Percentiles rank a stretch among this genome's conserved stretches.
phyloP scores from a whole-genome alignment of 2,797 vertebrate genomes.

The Ispidina lecontei region DNA sequence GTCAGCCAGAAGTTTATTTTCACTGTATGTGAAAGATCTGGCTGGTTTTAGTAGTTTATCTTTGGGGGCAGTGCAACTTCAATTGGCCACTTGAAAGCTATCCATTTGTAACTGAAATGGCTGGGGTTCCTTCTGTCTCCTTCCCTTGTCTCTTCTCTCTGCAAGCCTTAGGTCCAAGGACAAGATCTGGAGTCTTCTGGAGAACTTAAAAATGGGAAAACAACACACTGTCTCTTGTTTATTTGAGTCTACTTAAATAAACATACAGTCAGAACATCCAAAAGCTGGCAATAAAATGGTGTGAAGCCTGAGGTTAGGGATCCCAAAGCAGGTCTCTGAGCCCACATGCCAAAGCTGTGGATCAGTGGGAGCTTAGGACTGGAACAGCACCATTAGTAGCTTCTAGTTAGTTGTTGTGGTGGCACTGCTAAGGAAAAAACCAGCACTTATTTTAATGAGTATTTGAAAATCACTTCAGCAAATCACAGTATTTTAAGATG shows the following conservation, averaged over 20 bases:
- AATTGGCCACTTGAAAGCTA: not conserved
- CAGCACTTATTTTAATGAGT: not conserved
- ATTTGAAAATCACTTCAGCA: not conserved
- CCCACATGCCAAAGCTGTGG: not conserved
- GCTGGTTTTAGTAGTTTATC: not conserved
- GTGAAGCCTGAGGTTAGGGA: not conserved
- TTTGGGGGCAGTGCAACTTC: not conserved
- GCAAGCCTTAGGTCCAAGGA: not conserved
- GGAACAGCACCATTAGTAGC: not conserved
- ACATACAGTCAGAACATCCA: not conserved
- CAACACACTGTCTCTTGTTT: not conserved
- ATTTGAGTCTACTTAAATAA: not conserved
- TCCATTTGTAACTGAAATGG: not conserved
- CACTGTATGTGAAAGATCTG: not conserved
- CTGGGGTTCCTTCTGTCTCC: not conserved
- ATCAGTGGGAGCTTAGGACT: not conserved
- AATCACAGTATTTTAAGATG: not conserved
- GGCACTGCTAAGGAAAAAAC: not conserved
- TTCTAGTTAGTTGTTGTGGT: not conserved
- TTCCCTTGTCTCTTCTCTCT: not conserved
- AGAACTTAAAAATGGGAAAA: not conserved
- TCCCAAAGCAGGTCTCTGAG: not conserved
- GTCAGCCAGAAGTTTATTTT: not conserved
- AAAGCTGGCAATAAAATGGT: not conserved
- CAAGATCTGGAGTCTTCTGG: not conserved